A percentile compares a stretch with the other conserved stretches of the same genome.
Conservation (phyloP, 2,888 invertebrate species). For the Neuroscelio doddi region DNA sequence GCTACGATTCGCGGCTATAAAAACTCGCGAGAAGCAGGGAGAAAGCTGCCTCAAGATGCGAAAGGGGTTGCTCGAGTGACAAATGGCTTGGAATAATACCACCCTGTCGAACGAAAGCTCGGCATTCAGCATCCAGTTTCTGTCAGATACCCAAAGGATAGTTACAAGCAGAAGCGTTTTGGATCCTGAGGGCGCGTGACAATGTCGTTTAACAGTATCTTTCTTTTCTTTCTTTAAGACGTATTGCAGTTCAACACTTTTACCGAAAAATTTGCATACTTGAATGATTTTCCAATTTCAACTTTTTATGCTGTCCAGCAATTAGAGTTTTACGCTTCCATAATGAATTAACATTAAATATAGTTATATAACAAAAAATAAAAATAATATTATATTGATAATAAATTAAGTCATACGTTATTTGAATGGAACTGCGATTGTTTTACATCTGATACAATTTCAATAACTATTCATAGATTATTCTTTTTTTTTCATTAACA, state of each 20-base stretch:
- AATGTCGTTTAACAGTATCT: constrained; percentile 65
- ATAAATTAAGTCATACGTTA: no score
- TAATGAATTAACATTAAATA: no score
- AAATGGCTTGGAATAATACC: constrained; percentile 72
- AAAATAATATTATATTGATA: no score
- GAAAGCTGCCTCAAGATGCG: constrained; percentile 53
- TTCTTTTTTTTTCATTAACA: no score
- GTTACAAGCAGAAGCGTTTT: constrained; percentile 21
- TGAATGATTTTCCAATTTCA: no score
- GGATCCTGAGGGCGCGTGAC: constrained; percentile 51
- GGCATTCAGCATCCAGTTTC: constrained; percentile 55
- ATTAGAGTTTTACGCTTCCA: no score
- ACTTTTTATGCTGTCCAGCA: no score
- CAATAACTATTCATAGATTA: no score
- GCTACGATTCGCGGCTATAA: constrained; percentile 71
- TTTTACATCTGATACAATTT: no score
- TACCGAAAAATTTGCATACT: no score
- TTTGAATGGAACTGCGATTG: no score
- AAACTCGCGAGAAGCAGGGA: constrained; percentile 55
- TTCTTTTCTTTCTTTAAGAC: constrained; percentile 53
- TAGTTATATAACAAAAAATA: no score
- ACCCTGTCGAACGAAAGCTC: constrained; percentile 59
- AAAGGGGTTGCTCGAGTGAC: constrained; percentile 70
- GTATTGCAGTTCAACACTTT: constrained; percentile 21
- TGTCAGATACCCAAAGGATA: constrained; percentile 38